phyloP scores from a whole-genome alignment of 2,888 invertebrate species.

The Lasioglossum figueresi region DNA sequence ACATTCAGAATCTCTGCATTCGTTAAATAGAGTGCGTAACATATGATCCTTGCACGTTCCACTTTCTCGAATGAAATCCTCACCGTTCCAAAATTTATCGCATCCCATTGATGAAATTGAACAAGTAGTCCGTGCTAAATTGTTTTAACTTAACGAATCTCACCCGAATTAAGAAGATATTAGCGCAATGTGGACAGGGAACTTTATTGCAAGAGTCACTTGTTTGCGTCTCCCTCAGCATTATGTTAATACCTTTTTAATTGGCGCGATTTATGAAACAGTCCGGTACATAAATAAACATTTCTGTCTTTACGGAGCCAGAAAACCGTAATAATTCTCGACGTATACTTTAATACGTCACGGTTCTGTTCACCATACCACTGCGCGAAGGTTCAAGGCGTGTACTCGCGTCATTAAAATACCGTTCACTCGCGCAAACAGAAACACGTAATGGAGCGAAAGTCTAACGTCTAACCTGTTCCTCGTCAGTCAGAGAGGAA shows the following conservation, averaged over 20 bases:
- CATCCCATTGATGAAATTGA: background rate
- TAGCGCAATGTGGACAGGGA: background rate
- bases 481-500: slow-evolving; percentile 32
- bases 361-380: background rate
- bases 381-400: background rate
- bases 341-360: background rate
- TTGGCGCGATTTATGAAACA: background rate
- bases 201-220: background rate
- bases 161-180: background rate
- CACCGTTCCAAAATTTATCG: background rate
- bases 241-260: background rate
- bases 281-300: background rate
- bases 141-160: background rate
- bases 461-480: slow-evolving; percentile 57
- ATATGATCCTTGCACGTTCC: background rate
- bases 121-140: background rate
- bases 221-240: background rate
- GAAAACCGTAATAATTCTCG: background rate
- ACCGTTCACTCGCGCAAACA: slow-evolving; percentile 60
- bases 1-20: background rate
- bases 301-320: background rate
- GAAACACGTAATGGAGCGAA: slow-evolving; percentile 61
- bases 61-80: background rate
- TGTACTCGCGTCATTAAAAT: slow-evolving; percentile 22
- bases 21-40: background rate